Base-by-base conservation (phyloP, 2,113 vertebrate genomes). In the Lonchura striata region DNA sequence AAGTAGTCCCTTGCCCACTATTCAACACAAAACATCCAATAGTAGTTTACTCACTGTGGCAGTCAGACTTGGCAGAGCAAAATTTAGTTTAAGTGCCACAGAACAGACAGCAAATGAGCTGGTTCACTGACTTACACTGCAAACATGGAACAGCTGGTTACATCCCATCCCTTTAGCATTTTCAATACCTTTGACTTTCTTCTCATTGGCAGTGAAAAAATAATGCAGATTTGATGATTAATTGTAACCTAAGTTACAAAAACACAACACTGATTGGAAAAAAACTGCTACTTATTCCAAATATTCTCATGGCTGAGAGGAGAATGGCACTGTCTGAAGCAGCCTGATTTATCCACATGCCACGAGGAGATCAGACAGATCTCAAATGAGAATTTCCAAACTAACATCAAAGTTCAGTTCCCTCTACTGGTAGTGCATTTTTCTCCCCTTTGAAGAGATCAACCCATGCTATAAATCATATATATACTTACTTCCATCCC, bases 401-500 rank as follows among this genome's bases (percentile, higher is more conserved):
- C 87, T 92, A 75, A 84, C n/a, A 11, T 81, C 53, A 56, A 68
- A 84, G 84, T 97, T 86, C 88, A 85, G 92, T 93, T 84, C 93
- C 90, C 81, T 94, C 94, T 72, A 88, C 92, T 59, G 90, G 86
- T 92, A 97, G 85, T 96, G 85, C 89, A 94, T 92, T 90, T 82
- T 86, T 92, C 94, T 82, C 69, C 90, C 82, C 86, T 33, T 89
- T 68, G 90, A 91, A 96, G 90, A 92, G 78, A 87, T 90, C 96
- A 94, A 88, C 92, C 89, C 93, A 94, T 95, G 92, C 64, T 88
- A 95, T 96, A 96, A 94, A 57, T 92, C 96, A 90, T 91, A 95
- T 87, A 95, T 95, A 95, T 92, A 97, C 89, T 94, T 88, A 95
- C 76, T 94, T 92, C 96, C 92, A 96, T 94, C 92, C 93, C 94